Evolutionary conservation across 2,797 vertebrate genomes (phyloP), one percentile per base, ranked within the genome.

Genomic region (Varecia variegata): DNA sequence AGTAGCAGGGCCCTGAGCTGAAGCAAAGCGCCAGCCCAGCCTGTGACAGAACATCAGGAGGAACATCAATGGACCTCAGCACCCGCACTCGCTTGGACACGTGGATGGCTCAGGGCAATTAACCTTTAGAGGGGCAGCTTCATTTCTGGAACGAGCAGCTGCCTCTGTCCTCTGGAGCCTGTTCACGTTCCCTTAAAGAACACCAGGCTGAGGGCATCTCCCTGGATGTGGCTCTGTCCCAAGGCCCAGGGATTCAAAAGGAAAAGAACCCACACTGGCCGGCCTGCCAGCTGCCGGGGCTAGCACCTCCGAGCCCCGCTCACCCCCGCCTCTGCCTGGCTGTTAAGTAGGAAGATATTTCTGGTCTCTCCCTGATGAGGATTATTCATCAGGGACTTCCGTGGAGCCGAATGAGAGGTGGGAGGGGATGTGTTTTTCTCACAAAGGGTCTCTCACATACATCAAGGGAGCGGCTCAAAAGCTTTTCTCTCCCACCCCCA

Each of bases 41-140:
- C 50, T 10, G 17, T 0, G 0, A 60, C 60, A 30, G 40, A 73
- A 0, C 23, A 38, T 40, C 45, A 87, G 77, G 14, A 94, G 83
- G 73, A 95, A 65, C n/a, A 65, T n/a, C 82, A 32, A 38, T 0
- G 14, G 67, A 52, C 23, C 96, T 84, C 47, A 11, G 77, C 56
- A n/a, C 74, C 54, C 0, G 14, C 1, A 65, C 93, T 65, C 43
- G 65, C 96, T 0, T 81, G 54, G 6, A 1, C 27, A 10, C 56
- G 97, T 60, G 40, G 62, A 10, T 60, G 62, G 97, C 70, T 35
- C 58, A 96, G 30, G 83, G 95, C 92, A 96, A 98, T 98, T 97
- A 98, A 98, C 98, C 97, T 98, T 96, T 30, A 93, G 32, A 43
- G 50, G 95, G 68, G 30, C 87, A 45, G 0, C 0, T 96, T 38